Evolutionary conservation across 2,113 vertebrate genomes (phyloP).

Genomic region (Saccopteryx leptura): DNA sequence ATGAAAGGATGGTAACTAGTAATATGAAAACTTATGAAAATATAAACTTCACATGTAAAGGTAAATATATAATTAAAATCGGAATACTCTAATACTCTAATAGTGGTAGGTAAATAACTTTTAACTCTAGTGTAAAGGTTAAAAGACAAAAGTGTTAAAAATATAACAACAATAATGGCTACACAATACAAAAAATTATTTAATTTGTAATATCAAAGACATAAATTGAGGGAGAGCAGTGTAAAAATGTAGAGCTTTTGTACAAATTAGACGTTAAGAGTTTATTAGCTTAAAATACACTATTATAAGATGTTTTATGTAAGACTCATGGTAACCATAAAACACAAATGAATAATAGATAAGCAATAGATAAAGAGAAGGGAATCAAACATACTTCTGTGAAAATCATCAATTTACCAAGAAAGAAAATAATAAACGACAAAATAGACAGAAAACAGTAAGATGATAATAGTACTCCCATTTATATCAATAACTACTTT

Average conservation of each 20-base stretch:
- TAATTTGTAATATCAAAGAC: not conserved
- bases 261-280: not conserved
- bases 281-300: not conserved
- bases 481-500: not conserved
- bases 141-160: constrained; percentile 1
- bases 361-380: not conserved
- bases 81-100: not conserved
- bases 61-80: not conserved
- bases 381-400: not conserved
- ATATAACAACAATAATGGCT: not conserved
- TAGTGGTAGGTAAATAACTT: not conserved
- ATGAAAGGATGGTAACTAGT: not conserved
- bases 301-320: not conserved
- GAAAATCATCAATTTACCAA: not conserved
- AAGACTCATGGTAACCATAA: not conserved
- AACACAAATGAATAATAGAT: not conserved
- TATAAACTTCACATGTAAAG: not conserved
- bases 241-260: not conserved
- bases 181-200: not conserved
- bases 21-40: not conserved
- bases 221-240: not conserved
- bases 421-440: not conserved
- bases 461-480: not conserved
- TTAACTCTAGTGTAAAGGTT: not conserved
- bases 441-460: not conserved